These are phyloP conservation scores for Tenthredo amoena DNA, from an alignment of 2,888 invertebrate genomes.

Conservation along the genomic window DNA sequence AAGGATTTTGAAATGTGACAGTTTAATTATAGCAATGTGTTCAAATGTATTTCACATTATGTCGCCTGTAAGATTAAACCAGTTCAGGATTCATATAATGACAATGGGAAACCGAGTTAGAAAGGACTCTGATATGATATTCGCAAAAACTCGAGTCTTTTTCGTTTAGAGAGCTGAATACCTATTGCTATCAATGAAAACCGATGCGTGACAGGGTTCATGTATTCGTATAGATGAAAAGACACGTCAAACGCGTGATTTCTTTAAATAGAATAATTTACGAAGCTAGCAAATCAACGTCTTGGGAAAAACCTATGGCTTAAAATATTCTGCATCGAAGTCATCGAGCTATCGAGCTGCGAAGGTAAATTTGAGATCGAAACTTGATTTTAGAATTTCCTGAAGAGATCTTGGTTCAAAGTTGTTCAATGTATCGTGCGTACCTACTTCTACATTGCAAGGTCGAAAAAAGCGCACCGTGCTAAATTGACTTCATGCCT, in stretches of 20 bases:
- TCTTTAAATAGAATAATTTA: background rate
- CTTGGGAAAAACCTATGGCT: background rate
- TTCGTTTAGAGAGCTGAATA: slow-evolving; percentile 25
- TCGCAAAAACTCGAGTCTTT: background rate
- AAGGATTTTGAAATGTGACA: background rate
- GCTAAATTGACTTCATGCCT: background rate
- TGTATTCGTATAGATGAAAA: background rate
- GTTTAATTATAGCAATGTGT: background rate
- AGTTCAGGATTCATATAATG: background rate
- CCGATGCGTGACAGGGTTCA: background rate
- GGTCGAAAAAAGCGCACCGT: background rate
- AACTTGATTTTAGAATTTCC: background rate
- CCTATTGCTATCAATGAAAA: background rate
- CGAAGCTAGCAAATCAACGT: background rate
- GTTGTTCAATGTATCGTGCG: background rate
- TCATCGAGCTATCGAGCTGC: background rate
- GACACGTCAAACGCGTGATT: background rate
- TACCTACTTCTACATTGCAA: background rate
- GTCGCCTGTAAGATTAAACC: background rate
- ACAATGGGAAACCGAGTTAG: slow-evolving; percentile 19
- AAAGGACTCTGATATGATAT: slow-evolving; percentile 26
- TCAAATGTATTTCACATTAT: background rate
- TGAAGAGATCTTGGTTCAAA: background rate
- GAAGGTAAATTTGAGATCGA: background rate
- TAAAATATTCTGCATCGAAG: background rate